Evolutionary conservation across 2,888 invertebrate species (phyloP).

Genomic region (Eilema caniola): DNA sequence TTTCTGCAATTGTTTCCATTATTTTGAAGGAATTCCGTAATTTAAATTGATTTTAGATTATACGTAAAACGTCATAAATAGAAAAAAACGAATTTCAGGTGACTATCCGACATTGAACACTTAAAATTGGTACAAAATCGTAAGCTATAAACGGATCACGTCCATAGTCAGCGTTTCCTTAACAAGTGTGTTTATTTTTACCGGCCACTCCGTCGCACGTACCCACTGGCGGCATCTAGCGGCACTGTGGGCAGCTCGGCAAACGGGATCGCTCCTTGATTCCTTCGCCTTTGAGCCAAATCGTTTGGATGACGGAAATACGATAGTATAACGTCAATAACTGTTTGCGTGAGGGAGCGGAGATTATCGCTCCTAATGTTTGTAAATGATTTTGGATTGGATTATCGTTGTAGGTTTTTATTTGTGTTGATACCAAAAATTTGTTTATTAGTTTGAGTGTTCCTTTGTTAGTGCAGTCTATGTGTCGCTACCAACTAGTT

Average conservation of each 20-base stretch:
- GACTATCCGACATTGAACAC: slow-evolving; percentile 17
- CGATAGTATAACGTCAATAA: slow-evolving; percentile 13
- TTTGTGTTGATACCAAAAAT: too few relatives aligned
- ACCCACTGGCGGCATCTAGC: slow-evolving; percentile 35
- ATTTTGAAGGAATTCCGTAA: too few relatives aligned
- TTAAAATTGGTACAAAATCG: slow-evolving; percentile 37
- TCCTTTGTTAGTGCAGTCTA: too few relatives aligned
- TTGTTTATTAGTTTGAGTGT: too few relatives aligned
- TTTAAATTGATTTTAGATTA: too few relatives aligned
- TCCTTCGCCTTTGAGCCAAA: slow-evolving; percentile 41
- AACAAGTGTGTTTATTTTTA: slow-evolving; percentile 74
- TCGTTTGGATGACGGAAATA: slow-evolving; percentile 20
- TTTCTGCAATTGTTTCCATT: too few relatives aligned
- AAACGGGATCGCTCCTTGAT: slow-evolving; percentile 36
- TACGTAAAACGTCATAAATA: not conserved
- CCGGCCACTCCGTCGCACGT: slow-evolving; percentile 48
- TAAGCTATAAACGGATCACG: slow-evolving; percentile 54
- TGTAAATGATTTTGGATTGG: not conserved
- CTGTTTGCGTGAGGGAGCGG: slow-evolving; percentile 10
- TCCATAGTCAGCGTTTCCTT: slow-evolving; percentile 65
- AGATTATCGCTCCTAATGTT: not conserved
- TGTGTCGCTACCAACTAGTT: too few relatives aligned
- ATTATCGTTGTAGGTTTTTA: not conserved
- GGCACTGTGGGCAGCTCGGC: slow-evolving; percentile 30
- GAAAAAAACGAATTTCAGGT: not conserved